Evolutionary conservation across 1,140 invertebrate species (phyloP).

Genomic region (Elymnias hypermnestra): DNA sequence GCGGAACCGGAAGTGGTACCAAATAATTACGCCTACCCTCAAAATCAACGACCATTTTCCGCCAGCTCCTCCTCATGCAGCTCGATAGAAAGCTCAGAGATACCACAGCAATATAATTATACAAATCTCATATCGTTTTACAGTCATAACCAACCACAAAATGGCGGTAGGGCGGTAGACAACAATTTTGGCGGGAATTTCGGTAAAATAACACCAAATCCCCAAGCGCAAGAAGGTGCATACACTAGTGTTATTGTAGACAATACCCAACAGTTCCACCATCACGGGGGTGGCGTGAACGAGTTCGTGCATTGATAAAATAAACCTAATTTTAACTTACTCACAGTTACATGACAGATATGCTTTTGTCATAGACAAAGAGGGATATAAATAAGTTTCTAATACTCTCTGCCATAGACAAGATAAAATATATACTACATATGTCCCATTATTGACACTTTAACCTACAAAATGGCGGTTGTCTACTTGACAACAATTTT

Average conservation of each 20-base stretch:
- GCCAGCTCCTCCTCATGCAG: constrained; percentile 67
- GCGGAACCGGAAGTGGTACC: constrained; percentile 43
- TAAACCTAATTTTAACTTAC: too few species aligned
- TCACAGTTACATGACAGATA: too few species aligned
- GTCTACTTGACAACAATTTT: too few species aligned
- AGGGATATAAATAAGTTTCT: too few species aligned
- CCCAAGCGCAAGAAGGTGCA: constrained; percentile 44
- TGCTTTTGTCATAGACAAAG: too few species aligned
- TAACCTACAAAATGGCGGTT: too few species aligned
- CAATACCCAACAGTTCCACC: constrained; percentile 68
- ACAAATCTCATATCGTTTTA: constrained; percentile 67
- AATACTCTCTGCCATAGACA: too few species aligned
- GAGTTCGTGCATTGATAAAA: constrained; percentile 59
- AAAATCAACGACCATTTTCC: constrained; percentile 63
- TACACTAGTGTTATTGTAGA: constrained; percentile 72
- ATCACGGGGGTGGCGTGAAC: constrained; percentile 54
- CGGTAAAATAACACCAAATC: constrained; percentile 42
- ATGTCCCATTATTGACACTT: too few species aligned
- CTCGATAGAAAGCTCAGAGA: constrained; percentile 61
- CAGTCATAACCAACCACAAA: constrained; percentile 44
- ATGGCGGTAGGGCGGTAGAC: constrained; percentile 43
- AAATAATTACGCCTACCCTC: constrained; percentile 45
- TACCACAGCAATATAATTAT: constrained; percentile 57
- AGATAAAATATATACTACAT: too few species aligned
- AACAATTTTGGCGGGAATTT: constrained; percentile 55